Conservation (phyloP, 1,140 invertebrate species). For the Daktulosphaira vitifoliae region DNA sequence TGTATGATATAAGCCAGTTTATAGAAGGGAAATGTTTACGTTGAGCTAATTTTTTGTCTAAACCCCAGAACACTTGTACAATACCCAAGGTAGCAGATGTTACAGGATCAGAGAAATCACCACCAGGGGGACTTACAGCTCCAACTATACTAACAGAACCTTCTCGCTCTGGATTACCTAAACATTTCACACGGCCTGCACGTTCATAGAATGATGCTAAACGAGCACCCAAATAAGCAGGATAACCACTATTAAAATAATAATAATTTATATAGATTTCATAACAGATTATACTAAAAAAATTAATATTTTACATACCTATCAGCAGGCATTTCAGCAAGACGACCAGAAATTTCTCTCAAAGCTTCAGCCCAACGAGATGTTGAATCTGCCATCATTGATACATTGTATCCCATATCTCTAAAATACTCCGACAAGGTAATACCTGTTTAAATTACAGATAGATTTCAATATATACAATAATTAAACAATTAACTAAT, state of each 20-base stretch:
- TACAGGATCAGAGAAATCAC: constrained; percentile 99
- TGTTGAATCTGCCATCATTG: constrained; percentile 99
- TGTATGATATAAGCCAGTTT: constrained; percentile 99
- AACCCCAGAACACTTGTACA: constrained; percentile 99
- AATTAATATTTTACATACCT: constrained; percentile 41
- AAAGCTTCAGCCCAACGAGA: constrained; percentile 99
- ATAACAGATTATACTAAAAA: background rate
- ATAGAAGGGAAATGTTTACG: constrained; percentile 99
- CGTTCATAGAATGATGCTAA: constrained; percentile 99
- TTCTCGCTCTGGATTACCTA: constrained; percentile 96
- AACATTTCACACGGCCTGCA: constrained; percentile 93
- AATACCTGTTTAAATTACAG: constrained; percentile 59
- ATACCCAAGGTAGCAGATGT: constrained; percentile 98
- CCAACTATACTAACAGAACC: constrained; percentile 98
- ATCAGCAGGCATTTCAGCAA: constrained; percentile 99
- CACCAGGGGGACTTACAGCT: constrained; percentile 98
- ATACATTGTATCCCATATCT: constrained; percentile 99
- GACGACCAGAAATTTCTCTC: constrained; percentile 98
- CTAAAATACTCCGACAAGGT: constrained; percentile 97
- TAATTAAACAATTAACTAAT: background rate
- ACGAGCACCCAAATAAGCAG: constrained; percentile 95
- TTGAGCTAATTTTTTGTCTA: constrained; percentile 99
- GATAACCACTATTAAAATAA: constrained; percentile 73
- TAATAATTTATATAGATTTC: background rate
- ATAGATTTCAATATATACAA: background rate